Conservation (phyloP, 2,888 invertebrate species). For the Clitarchus hookeri region DNA sequence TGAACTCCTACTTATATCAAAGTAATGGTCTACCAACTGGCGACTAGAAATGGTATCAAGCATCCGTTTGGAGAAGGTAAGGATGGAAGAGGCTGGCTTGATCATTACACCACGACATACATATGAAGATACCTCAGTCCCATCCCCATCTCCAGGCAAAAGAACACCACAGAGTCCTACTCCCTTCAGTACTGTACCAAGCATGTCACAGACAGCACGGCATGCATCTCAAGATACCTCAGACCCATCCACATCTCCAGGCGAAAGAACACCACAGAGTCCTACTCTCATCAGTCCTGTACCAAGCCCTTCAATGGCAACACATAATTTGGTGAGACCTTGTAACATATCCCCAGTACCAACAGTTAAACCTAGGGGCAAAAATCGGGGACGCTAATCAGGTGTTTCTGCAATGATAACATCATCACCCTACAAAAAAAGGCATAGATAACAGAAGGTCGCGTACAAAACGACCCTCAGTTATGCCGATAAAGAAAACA, state of each 20-base stretch:
- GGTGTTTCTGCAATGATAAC: not conserved
- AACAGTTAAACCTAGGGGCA: not conserved
- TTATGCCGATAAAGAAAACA: not conserved
- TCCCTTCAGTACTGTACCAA: not conserved
- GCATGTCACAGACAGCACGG: not conserved
- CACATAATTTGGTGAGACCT: not conserved
- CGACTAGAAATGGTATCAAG: constrained; percentile 12
- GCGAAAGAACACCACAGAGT: too few species aligned
- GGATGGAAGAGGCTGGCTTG: not conserved
- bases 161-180: too few species aligned
- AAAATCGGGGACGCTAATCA: not conserved
- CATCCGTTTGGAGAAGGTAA: not conserved
- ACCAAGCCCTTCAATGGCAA: not conserved
- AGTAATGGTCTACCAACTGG: not conserved
- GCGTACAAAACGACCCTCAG: not conserved
- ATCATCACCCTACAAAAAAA: not conserved
- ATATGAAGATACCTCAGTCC: too few species aligned
- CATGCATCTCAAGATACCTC: not conserved
- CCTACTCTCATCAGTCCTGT: too few species aligned
- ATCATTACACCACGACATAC: too few species aligned
- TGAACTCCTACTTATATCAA: not conserved
- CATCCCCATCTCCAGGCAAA: too few species aligned
- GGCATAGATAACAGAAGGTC: not conserved
- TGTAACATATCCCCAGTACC: not conserved
- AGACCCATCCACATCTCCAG: too few species aligned